Conservation (phyloP, 2,888 invertebrate species). For the Actias luna region DNA sequence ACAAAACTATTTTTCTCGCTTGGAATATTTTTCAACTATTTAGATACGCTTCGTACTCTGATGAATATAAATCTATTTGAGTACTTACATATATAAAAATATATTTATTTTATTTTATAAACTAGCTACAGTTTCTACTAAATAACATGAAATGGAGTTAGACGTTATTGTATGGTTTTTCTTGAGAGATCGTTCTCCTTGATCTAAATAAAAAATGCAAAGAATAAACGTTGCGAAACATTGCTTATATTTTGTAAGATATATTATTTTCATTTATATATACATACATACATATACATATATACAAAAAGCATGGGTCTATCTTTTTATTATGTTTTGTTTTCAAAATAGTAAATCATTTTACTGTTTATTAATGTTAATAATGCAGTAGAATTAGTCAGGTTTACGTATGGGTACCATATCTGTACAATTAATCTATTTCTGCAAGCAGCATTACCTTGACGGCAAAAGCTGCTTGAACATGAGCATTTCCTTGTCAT, state of each 20-base stretch:
- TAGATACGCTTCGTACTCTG: background rate
- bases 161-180: background rate
- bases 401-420: background rate
- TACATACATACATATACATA: background rate
- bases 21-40: background rate
- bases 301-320: background rate
- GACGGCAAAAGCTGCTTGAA: background rate
- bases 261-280: background rate
- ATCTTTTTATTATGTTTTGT: background rate
- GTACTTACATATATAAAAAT: background rate
- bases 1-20: conserved; percentile 1
- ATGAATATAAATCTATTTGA: background rate
- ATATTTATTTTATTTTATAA: background rate
- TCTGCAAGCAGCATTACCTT: background rate
- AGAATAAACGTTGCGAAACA: background rate
- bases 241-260: background rate
- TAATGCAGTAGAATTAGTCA: background rate
- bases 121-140: background rate
- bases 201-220: background rate
- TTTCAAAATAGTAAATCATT: background rate
- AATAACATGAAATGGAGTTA: background rate
- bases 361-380: too few species aligned
- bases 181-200: conserved; percentile 1
- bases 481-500: conserved; percentile 8
- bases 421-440: conserved; percentile 2